Base-by-base conservation (phyloP, 2,888 invertebrate species). In the Maniola hyperantus region DNA sequence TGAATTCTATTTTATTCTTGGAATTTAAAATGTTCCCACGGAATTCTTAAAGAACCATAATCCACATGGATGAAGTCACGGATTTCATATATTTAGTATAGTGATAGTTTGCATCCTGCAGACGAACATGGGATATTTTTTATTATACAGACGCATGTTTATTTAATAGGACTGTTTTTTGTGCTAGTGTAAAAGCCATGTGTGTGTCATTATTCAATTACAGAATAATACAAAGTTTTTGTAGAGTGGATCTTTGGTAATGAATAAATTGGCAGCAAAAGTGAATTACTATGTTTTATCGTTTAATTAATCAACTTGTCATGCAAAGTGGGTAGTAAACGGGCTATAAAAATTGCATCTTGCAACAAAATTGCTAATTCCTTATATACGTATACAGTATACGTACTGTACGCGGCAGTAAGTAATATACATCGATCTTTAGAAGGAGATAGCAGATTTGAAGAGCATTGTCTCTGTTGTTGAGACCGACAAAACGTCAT, bases 151-250 rank as follows among this genome's bases (percentile, higher is more conserved):
- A 26, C 18, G 18, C 20, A 2, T 51, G 10, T 5, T 18, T 13
- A 5, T 42, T 13, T 48, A 15, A 15, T 1, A 0, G 5, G 33
- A 26, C 54, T 15, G 54, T 54, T 54, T 6, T 36, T 13, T 39
- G 42, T 20, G 42, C 57, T 42, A 57, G 57, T 57, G 42, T 42
- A 6, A 42, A 20, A 18, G 42, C 6, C 20, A 20, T 10, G 18
- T 18, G 20, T 42, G 42, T 57, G 39, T 20, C 57, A 42, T 42
- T 39, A 42, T 57, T 42, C 57, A 57, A 57, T 57, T 57, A 55
- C 11, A 20, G 18, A 39, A 42, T 6, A 57, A 20, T 39, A 11
- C 39, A 15, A 57, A 42, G 39, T 57, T 57, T 57, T 57, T 57
- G 42, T 20, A 2, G 5, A 20, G 57, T 20, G 18, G 39, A 57